Conservation (phyloP, 2,797 vertebrate species). For the Phrynocephalus vlangalii region DNA sequence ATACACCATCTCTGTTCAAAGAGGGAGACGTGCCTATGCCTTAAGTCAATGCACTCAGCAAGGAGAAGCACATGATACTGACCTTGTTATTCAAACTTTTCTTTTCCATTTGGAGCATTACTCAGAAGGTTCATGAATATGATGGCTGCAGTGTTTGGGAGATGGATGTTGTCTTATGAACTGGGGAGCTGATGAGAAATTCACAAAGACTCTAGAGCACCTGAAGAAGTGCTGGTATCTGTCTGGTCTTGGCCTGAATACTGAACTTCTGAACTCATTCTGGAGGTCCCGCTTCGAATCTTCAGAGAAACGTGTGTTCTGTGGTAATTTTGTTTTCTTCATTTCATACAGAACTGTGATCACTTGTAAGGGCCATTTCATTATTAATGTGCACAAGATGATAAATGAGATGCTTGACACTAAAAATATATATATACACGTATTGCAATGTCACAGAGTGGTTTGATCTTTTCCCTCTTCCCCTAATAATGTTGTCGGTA, state of each 20-base stretch:
- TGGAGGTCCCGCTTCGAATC: constrained; percentile 52
- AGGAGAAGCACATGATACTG: constrained; percentile 96
- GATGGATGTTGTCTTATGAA: constrained; percentile 55
- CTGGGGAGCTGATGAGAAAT: constrained; percentile 54
- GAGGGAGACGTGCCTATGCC: constrained; percentile 96
- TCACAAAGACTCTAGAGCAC: constrained; percentile 48
- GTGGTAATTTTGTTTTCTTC: constrained; percentile 11
- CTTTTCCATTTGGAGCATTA: constrained; percentile 72
- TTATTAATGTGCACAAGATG: constrained; percentile 3
- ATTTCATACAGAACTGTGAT: constrained; percentile 43
- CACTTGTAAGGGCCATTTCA: constrained; percentile 31
- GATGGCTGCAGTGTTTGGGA: constrained; percentile 29
- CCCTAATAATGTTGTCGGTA: background rate
- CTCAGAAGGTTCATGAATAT: constrained; percentile 49
- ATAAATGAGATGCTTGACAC: background rate
- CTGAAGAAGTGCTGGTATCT: constrained; percentile 55
- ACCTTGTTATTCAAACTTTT: constrained; percentile 76
- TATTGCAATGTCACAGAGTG: accelerated
- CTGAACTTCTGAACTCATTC: constrained; percentile 58
- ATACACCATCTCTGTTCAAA: constrained; percentile 89
- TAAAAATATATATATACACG: constrained; percentile 11
- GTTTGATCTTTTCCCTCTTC: background rate
- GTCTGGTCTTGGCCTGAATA: constrained; percentile 50
- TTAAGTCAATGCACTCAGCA: constrained; percentile 98
- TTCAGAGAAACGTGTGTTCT: constrained; percentile 39